Base-by-base conservation (phyloP, 1,140 invertebrate genomes). In the Drosophila paulistorum region DNA sequence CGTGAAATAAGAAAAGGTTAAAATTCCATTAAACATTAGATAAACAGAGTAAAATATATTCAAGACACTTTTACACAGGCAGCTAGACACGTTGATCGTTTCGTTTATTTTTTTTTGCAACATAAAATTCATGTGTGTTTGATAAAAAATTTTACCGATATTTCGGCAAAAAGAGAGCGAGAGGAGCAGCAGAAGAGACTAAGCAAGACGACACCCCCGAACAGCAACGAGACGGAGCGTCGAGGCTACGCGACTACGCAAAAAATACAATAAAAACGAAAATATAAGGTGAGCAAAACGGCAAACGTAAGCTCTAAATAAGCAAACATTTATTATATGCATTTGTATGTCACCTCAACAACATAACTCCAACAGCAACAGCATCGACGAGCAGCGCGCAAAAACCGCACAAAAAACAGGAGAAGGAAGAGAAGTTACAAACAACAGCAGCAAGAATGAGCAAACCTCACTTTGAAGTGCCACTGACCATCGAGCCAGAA, bases 401-500 rank as follows among this genome's bases (percentile, higher is more conserved):
- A 68, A 58, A 51, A 51, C 37, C 65, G 65, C 54, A 71, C 68
- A 74, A 74, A 67, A 42, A 23, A 30, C 17, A 70, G 51, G 33
- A 71, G 17, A 45, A 71, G 17, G 39, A 41, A 61, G 68, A 41
- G 58, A 13, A 62, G 59, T 14, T 9, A 72, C 45, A 17, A 72
- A 77, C 42, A 72, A 68, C 57, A 60, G 59, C 67, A 72, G 51
- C 54, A 71, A 85, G 67, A 68, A 86, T 87, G 84, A 89, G 61
- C 61, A 84, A 81, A 68, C 51, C 58, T 77, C 60, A 30, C 57
- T 77, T 59, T 59, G 90, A 82, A 33, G 57, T 35, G 39, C 64
- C 78, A 68, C 45, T 86, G 84, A 80, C 68, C 65, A 91, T 91
- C 78, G 81, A 90, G 57, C 90, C 90, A 74, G 79, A 82, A 71